A percentile compares a stretch with the other conserved stretches of the same genome.
Conservation (phyloP, 2,888 invertebrate genomes). For the Hartigia nigra region DNA sequence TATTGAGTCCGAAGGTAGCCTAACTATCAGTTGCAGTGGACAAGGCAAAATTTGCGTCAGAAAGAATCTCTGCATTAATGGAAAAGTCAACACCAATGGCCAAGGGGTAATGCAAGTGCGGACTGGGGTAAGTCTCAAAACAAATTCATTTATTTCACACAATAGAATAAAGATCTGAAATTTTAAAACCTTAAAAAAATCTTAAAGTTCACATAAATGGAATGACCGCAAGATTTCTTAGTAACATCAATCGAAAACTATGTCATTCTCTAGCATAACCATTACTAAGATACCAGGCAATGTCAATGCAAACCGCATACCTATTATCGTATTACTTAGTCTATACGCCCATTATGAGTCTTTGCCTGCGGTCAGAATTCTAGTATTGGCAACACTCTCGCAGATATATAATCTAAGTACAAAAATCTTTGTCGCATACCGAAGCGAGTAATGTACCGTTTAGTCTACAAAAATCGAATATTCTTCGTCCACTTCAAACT, state of each 20-base stretch:
- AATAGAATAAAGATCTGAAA: not conserved
- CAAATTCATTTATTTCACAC: not conserved
- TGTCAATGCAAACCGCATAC: not conserved
- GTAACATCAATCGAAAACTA: not conserved
- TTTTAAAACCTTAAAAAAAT: not conserved
- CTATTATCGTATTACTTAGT: not conserved
- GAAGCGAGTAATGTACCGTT: not conserved
- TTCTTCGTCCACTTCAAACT: not conserved
- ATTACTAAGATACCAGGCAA: not conserved
- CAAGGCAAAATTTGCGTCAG: slow-evolving; percentile 73
- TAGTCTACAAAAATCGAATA: not conserved
- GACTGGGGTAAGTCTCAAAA: slow-evolving; percentile 67
- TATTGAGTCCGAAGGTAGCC: slow-evolving; percentile 58
- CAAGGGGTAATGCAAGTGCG: slow-evolving; percentile 68
- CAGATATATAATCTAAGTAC: not conserved
- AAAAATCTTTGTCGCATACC: not conserved
- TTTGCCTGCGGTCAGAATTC: not conserved
- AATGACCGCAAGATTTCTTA: not conserved
- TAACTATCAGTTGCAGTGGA: slow-evolving; percentile 71
- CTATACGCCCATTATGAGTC: not conserved
- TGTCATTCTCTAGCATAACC: not conserved
- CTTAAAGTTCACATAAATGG: not conserved
- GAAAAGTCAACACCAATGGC: slow-evolving; percentile 68
- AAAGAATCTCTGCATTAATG: slow-evolving; percentile 72
- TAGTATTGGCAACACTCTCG: not conserved